phyloP scores from a whole-genome alignment of 2,797 vertebrate species.

The Thaleichthys pacificus region DNA sequence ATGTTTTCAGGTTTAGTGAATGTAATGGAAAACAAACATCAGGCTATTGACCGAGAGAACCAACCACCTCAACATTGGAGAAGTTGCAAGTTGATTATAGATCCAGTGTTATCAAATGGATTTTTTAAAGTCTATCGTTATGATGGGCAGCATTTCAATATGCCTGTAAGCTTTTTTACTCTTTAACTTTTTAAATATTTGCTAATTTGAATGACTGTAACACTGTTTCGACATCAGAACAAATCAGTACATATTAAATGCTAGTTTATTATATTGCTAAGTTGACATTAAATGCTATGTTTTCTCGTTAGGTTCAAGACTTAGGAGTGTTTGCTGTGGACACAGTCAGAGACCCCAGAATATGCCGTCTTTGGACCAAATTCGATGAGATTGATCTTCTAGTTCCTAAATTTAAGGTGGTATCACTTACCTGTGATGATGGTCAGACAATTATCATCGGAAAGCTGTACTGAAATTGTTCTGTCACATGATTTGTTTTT shows the following conservation, averaged over 20 bases:
- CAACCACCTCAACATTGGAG: constrained; percentile 85
- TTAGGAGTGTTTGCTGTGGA: constrained; percentile 88
- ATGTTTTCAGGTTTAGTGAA: constrained; percentile 84
- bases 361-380: constrained; percentile 91
- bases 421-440: not conserved
- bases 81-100: constrained; percentile 95
- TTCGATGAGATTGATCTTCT: constrained; percentile 80
- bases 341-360: constrained; percentile 86
- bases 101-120: constrained; percentile 88
- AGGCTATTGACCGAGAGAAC: constrained; percentile 77
- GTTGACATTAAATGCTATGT: not conserved
- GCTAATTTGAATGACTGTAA: not conserved
- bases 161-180: constrained; percentile 78
- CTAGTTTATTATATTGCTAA: too few species aligned
- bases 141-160: constrained; percentile 90
- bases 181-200: not conserved
- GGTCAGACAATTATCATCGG: not conserved
- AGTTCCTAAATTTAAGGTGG: constrained; percentile 91
- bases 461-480: not conserved
- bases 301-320: constrained; percentile 74
- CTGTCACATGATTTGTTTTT: constrained; percentile 16
- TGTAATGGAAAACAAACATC: constrained; percentile 94
- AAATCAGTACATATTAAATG: not conserved
- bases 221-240: not conserved
- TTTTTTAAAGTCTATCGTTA: constrained; percentile 92